Conservation (phyloP, 2,888 invertebrate genomes). For the Drosophila gaucha region DNA sequence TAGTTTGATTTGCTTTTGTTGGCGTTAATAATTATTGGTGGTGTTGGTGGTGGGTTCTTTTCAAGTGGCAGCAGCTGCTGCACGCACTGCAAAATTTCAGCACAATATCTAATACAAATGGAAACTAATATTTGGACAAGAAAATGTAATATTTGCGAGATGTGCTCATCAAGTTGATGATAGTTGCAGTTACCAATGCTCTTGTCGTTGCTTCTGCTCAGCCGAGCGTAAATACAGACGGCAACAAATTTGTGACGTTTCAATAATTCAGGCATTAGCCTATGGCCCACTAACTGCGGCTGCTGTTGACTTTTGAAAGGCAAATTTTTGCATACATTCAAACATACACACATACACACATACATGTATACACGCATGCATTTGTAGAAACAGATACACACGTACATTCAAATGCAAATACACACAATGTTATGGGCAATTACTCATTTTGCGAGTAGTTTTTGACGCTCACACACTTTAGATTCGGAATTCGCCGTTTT, state of each 20-base stretch:
- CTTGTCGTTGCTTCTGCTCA: conserved; percentile 15
- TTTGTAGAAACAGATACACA: neutral
- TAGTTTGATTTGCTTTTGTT: conserved; percentile 28
- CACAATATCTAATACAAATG: conserved; percentile 16
- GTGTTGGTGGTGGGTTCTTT: conserved; percentile 47
- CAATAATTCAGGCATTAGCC: conserved; percentile 43
- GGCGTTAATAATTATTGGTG: conserved; percentile 25
- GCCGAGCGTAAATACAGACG: conserved; percentile 38
- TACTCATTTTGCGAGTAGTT: conserved; percentile 74
- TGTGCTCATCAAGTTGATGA: conserved; percentile 35
- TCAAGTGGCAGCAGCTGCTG: conserved; percentile 53
- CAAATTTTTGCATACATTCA: conserved; percentile 23
- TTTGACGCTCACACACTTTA: conserved; percentile 53
- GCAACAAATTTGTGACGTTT: conserved; percentile 26
- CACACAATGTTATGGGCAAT: conserved; percentile 65
- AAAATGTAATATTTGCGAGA: conserved; percentile 50
- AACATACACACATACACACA: conserved; percentile 4
- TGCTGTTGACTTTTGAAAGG: conserved; percentile 50
- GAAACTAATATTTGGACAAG: conserved; percentile 18
- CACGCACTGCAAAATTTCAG: conserved; percentile 24
- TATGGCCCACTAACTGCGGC: conserved; percentile 35
- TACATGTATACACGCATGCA: neutral
- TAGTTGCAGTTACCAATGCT: neutral
- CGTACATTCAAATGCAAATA: conserved; percentile 5
- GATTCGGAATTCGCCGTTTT: conserved; percentile 63